These are phyloP conservation scores for Tethea ocularis DNA, from an alignment of 2,888 invertebrate genomes.

Conservation along the genomic window DNA sequence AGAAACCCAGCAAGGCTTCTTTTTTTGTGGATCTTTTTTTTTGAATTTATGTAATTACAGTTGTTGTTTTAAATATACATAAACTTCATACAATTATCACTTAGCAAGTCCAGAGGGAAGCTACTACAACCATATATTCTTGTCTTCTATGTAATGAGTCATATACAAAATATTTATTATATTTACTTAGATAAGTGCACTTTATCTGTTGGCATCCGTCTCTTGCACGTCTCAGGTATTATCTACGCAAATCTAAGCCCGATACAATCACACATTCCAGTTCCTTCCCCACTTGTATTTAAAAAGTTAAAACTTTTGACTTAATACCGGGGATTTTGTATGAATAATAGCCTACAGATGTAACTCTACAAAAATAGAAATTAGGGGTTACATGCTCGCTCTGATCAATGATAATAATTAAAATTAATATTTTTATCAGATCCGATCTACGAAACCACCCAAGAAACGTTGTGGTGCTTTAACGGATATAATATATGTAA, in stretches of 20 bases:
- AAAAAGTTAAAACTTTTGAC: conserved; percentile 37
- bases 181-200: conserved; percentile 35
- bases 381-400: conserved; percentile 72
- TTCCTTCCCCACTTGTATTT: conserved; percentile 27
- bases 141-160: too few relatives aligned
- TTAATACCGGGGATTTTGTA: conserved; percentile 58
- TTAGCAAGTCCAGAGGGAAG: too few relatives aligned
- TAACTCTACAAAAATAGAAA: conserved; percentile 72
- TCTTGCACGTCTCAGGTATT: conserved; percentile 57
- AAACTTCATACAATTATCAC: too few relatives aligned
- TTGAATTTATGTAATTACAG: too few relatives aligned
- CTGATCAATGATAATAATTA: conserved; percentile 72
- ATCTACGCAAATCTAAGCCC: conserved; percentile 52
- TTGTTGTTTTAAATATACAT: too few relatives aligned
- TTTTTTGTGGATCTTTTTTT: too few relatives aligned
- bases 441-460: conserved; percentile 69
- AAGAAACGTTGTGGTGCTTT: conserved; percentile 57
- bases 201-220: conserved; percentile 43
- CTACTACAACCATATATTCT: too few relatives aligned
- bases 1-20: too few relatives aligned
- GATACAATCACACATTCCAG: conserved; percentile 43
- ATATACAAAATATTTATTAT: conserved; percentile 29
- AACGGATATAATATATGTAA: conserved; percentile 34
- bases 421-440: conserved; percentile 65
- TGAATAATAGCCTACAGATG: conserved; percentile 75